Evolutionary conservation across 2,797 vertebrate genomes (phyloP), one percentile per base, ranked within the genome.

Genomic region (Cygnus olor): DNA sequence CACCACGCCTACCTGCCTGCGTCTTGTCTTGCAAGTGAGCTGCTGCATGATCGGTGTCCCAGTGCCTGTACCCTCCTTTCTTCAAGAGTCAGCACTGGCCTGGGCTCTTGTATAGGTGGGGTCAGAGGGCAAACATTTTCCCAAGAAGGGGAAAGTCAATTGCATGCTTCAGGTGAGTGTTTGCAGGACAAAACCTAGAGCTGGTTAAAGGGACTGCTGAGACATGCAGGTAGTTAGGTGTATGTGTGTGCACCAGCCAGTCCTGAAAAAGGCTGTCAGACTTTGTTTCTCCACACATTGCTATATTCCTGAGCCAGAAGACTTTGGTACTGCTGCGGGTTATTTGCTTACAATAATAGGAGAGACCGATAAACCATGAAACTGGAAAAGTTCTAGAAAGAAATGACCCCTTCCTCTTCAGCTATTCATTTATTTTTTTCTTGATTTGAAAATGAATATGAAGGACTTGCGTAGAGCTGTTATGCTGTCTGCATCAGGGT

Each of bases 151-250:
- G 20, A 24, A 44, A 19, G 61, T 6, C 14, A 51, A 18, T 27
- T 2, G 4, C 1, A 0, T n/a, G 57, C 20, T 64, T 47, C 15
- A 19, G 14, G 49, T 6, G 1, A 1, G 10, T 57, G 58, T 61
- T 74, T 30, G 18, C 53, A 40, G 78, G 81, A 30, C 2, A 1
- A 7, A 63, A 16, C 18, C 78, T 56, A 0, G 3, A 56, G 44
- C 34, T 78, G 53, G 4, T 30, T 44, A 36, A 74, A 71, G 80
- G 11, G 42, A 32, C 77, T 84, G 57, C n/a, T 57, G 68, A 53
- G 51, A 18, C 4, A 57, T 42, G 38, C 73, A 27, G 34, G 56
- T 30, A 49, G 56, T 53, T 51, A 42, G 53, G 27, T 40, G 32
- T 13, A 1, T 0, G 3, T 1, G 2, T 53, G 32, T 38, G 57